Base-by-base conservation (phyloP, 92 coral and sea anemone genomes). In the Bergia puertoricense region DNA sequence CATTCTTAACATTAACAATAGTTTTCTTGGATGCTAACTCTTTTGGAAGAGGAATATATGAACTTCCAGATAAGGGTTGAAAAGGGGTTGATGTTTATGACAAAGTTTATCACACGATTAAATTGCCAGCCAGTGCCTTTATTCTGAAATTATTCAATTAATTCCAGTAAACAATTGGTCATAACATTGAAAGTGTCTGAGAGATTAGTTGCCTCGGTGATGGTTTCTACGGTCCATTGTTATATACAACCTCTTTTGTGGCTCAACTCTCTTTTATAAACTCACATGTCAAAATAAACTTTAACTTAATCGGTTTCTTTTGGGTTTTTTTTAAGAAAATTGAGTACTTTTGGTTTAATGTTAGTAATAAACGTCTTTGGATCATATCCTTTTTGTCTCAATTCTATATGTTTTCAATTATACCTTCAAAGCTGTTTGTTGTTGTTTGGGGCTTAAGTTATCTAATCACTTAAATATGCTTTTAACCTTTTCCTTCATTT, bases 51-150 rank as follows among this genome's bases (percentile, higher is more conserved):
- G 81, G 46, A 59, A 92, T 92, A 67, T 78, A 92, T 0, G 93
- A 90, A 16, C 86, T 72, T 71, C 93, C 95, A 15, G 88, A 69
- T 46, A 90, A 80, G 45, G 95, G 93, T n/a, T 90, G 45, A 79
- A 88, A 88, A 5, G 30, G 83, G 82, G 68, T 88, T 86, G 13
- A 92, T 86, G 82, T 74, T 86, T 16, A 92, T 89, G 68, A 86
- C 90, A 46, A 92, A 86, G 86, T 81, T 39, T 66, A 76, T 72
- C 15, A 92, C 90, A n/a, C 11, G 77, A 62, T 92, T 57, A 38
- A 92, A 89, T 40, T 50, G 82, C 92, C 94, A 92, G 0, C 90
- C 92, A 44, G 94, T 89, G 16, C 92, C 92, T 46, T 81, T 10
- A 2, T 86, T 89, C 68, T 86, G 89, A 74, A 88, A 91, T 9